phyloP scores from a whole-genome alignment of 1,140 invertebrate genomes.

The Agraylea sexmaculata region DNA sequence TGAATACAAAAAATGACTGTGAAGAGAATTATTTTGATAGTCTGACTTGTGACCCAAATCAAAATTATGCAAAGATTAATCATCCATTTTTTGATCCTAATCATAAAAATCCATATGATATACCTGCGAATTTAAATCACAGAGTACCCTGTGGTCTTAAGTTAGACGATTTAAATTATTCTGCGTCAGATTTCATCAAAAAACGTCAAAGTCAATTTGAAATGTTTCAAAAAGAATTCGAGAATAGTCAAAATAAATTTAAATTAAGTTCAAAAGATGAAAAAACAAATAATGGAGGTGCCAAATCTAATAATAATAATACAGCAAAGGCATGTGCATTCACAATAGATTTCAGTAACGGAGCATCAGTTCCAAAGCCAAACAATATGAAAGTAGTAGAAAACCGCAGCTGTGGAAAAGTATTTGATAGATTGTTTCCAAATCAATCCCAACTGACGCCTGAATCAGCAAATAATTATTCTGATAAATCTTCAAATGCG shows the following conservation, averaged over 20 bases:
- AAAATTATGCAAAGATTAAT: background rate
- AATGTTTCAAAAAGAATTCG: conserved; percentile 6
- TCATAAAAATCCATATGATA: conserved; percentile 38
- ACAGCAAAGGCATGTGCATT: conserved; percentile 24
- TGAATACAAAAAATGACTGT: conserved; percentile 15
- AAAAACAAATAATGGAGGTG: conserved; percentile 6
- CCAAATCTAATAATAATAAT: conserved; percentile 3
- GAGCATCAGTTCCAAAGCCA: conserved; percentile 25
- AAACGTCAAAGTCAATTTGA: conserved; percentile 20
- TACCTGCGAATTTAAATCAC: conserved; percentile 37
- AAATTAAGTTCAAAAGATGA: no score
- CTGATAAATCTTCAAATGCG: conserved; percentile 21
- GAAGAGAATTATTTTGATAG: conserved; percentile 35
- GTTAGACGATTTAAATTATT: conserved; percentile 17
- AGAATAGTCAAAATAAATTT: no score
- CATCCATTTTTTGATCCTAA: background rate
- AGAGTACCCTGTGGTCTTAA: conserved; percentile 21
- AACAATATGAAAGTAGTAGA: conserved; percentile 6
- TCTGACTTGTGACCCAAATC: conserved; percentile 27
- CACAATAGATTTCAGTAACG: conserved; percentile 30
- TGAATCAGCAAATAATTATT: conserved; percentile 23
- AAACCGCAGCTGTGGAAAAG: conserved; percentile 24
- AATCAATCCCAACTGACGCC: conserved; percentile 11
- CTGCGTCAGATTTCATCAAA: conserved; percentile 17
- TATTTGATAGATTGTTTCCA: conserved; percentile 36